A percentile compares a stretch with the other conserved stretches of the same genome.
Conservation (phyloP, 37 sponge, comb jelly and placozoan genomes). For the Axinella damicornis region DNA sequence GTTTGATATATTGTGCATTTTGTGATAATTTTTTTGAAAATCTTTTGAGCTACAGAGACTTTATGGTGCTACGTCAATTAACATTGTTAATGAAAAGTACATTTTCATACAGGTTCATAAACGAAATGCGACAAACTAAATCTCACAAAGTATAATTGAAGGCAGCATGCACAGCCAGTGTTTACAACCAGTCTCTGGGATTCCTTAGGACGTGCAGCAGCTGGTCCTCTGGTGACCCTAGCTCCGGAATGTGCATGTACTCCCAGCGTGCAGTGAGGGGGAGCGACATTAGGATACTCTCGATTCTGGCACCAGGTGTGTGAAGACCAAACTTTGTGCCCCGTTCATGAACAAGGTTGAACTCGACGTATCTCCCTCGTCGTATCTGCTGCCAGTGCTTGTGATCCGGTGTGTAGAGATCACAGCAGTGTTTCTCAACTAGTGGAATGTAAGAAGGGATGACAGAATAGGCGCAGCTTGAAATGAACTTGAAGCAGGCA, state of each 20-base stretch:
- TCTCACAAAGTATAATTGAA: too few relatives aligned
- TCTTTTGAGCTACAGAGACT: too few relatives aligned
- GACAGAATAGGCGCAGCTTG: slow-evolving; percentile 79
- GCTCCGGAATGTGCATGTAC: slow-evolving; percentile 83
- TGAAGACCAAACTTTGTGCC: slow-evolving; percentile 96
- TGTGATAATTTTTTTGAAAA: too few relatives aligned
- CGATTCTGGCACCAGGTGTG: slow-evolving; percentile 91
- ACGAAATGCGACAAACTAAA: too few relatives aligned
- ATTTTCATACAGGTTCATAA: too few relatives aligned
- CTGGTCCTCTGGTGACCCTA: slow-evolving; percentile 71
- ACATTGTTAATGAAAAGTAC: too few relatives aligned
- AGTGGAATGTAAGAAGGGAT: slow-evolving; percentile 91
- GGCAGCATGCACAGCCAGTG: too few relatives aligned
- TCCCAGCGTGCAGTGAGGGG: slow-evolving; percentile 94
- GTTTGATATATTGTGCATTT: too few relatives aligned
- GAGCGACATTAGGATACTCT: slow-evolving; percentile 97
- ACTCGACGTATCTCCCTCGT: slow-evolving; percentile 94
- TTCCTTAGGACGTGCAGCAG: slow-evolving; percentile 76
- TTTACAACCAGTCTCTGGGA: slow-evolving; percentile 79
- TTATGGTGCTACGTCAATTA: too few relatives aligned
- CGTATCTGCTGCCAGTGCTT: slow-evolving; percentile 92
- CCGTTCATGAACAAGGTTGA: slow-evolving; percentile 94
- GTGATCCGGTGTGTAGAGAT: slow-evolving; percentile 78
- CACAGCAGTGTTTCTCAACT: slow-evolving; percentile 73
- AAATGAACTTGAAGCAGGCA: slow-evolving; percentile 74